These are phyloP conservation scores for Ectemnius cavifrons DNA, from an alignment of 2,888 invertebrate genomes.

Conservation along the genomic window DNA sequence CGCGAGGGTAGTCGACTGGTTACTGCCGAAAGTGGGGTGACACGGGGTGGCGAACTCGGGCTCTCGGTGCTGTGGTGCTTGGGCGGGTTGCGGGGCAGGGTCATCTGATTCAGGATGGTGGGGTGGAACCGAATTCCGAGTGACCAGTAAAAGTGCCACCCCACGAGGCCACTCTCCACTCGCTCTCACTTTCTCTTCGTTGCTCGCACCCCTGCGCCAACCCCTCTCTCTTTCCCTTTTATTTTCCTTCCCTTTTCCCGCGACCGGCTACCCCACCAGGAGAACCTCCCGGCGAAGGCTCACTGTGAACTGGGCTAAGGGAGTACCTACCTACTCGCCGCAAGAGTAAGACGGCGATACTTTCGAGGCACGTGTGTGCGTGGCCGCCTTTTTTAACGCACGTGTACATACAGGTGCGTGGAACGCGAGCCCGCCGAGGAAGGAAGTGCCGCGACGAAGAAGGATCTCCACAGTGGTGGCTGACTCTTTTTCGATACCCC, in stretches of 20 bases:
- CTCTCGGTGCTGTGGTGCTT: conserved; percentile 21
- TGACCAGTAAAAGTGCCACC: conserved; percentile 66
- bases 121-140: conserved; percentile 63
- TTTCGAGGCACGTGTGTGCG: conserved; percentile 42
- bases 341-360: conserved; percentile 54
- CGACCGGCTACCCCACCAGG: conserved; percentile 24
- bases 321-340: conserved; percentile 40
- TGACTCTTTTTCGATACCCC: conserved; percentile 18
- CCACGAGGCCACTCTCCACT: conserved; percentile 26
- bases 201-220: conserved; percentile 16
- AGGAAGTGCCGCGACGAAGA: conserved; percentile 60
- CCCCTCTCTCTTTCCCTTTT: conserved; percentile 35
- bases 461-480: conserved; percentile 53
- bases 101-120: conserved; percentile 50
- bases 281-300: conserved; percentile 31
- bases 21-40: conserved; percentile 57
- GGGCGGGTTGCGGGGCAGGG: conserved; percentile 24
- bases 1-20: conserved; percentile 55
- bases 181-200: conserved; percentile 23
- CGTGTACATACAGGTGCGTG: conserved; percentile 61
- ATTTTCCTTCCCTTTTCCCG: conserved; percentile 28
- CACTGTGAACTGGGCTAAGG: conserved; percentile 70
- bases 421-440: conserved; percentile 47
- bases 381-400: conserved; percentile 54
- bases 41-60: conserved; percentile 44